A percentile compares a stretch with the other conserved stretches of the same genome.
Evolutionary conservation across 1,140 invertebrate species (phyloP).

Genomic region (Tetramorium parvispinum): DNA sequence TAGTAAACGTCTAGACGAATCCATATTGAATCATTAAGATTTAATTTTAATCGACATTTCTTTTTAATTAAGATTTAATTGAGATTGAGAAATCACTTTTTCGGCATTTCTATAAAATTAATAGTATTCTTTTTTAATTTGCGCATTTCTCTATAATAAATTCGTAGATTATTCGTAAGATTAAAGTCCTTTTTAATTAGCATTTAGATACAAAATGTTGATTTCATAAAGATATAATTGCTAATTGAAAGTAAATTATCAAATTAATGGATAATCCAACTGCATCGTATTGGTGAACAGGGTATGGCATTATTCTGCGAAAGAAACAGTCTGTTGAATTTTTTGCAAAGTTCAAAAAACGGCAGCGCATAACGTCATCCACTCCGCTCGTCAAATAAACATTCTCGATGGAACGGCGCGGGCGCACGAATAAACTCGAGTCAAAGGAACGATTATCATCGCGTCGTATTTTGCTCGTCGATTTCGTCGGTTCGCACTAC

Average conservation of each 20-base stretch:
- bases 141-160: background rate
- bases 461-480: slow-evolving; percentile 59
- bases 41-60: slow-evolving; percentile 5
- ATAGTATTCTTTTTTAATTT: background rate
- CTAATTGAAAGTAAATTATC: background rate
- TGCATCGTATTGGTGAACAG: background rate
- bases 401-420: slow-evolving; percentile 31
- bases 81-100: background rate
- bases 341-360: slow-evolving; percentile 10
- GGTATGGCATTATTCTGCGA: background rate
- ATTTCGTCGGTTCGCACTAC: slow-evolving; percentile 53
- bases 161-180: background rate
- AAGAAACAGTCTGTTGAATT: background rate
- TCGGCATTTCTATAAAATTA: background rate
- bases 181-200: background rate
- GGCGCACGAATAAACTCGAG: slow-evolving; percentile 52
- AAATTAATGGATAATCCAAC: background rate
- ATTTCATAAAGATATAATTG: background rate
- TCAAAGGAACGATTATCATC: slow-evolving; percentile 58
- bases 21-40: background rate
- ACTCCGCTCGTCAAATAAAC: slow-evolving; percentile 57
- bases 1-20: background rate
- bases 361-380: slow-evolving; percentile 35
- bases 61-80: background rate
- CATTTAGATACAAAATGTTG: background rate